These are phyloP conservation scores for Gopherus flavomarginatus DNA, from an alignment of 2,113 vertebrate genomes.

Conservation along the genomic window DNA sequence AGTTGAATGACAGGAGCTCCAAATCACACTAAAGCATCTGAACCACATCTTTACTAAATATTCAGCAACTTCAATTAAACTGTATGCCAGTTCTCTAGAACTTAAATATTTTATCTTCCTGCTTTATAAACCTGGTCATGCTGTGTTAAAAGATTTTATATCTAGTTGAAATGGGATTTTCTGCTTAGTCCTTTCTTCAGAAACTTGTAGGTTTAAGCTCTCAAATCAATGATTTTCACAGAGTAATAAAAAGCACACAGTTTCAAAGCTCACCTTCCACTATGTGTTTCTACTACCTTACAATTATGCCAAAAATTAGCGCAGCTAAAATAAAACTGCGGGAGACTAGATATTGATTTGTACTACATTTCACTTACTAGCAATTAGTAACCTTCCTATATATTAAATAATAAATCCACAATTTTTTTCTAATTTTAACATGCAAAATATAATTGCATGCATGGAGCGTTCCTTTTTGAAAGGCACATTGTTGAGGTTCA, in stretches of 20 bases:
- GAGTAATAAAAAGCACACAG: background rate
- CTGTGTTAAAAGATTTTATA: background rate
- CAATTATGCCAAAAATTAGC: constrained; percentile 39
- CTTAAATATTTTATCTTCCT: background rate
- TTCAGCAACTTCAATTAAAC: background rate
- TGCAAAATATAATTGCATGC: background rate
- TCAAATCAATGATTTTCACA: constrained; percentile 8
- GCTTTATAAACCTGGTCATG: background rate
- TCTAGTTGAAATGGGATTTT: background rate
- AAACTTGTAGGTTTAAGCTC: background rate
- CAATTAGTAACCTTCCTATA: constrained; percentile 46
- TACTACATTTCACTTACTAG: constrained; percentile 36
- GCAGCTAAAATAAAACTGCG: constrained; percentile 25
- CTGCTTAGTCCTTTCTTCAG: background rate
- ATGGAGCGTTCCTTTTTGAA: constrained; percentile 23
- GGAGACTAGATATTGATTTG: constrained; percentile 23
- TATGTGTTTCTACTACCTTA: background rate
- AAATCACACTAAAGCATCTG: background rate
- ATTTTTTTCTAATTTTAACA: constrained; percentile 32
- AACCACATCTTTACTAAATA: fast-evolving
- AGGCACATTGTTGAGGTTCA: background rate
- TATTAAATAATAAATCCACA: constrained; percentile 42
- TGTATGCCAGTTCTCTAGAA: background rate
- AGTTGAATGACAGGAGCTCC: fast-evolving
- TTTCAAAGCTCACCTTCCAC: background rate